phyloP scores from a whole-genome alignment of 2,888 invertebrate genomes.

The Agrilus cyanescens region DNA sequence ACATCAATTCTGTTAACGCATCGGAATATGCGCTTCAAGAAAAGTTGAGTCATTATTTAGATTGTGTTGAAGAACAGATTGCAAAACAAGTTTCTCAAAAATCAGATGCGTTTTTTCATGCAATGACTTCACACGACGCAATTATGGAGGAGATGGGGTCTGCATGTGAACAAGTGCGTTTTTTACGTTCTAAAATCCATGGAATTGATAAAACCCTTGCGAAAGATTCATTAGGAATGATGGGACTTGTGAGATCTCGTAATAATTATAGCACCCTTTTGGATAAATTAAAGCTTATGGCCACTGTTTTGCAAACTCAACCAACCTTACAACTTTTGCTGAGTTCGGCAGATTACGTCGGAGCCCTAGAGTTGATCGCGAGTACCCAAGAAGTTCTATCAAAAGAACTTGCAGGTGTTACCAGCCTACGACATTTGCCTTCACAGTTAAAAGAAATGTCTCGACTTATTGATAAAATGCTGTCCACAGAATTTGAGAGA shows the following conservation, averaged over 20 bases:
- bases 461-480: constrained; percentile 91
- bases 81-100: constrained; percentile 88
- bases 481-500: constrained; percentile 86
- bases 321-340: constrained; percentile 90
- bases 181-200: constrained; percentile 62
- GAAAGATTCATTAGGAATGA: constrained; percentile 64
- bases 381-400: constrained; percentile 90
- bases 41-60: constrained; percentile 85
- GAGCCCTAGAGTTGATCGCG: constrained; percentile 90
- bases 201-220: constrained; percentile 69
- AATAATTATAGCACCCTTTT: constrained; percentile 53
- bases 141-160: constrained; percentile 89
- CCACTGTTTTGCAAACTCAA: constrained; percentile 94
- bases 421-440: constrained; percentile 90
- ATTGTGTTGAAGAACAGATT: constrained; percentile 88
- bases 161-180: constrained; percentile 64
- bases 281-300: constrained; percentile 78
- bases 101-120: constrained; percentile 94
- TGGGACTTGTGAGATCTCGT: constrained; percentile 55
- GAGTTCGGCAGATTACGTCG: constrained; percentile 93
- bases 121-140: constrained; percentile 95
- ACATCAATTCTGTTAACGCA: constrained; percentile 29
- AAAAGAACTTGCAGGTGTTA: constrained; percentile 82
- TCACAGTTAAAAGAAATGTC: constrained; percentile 94
- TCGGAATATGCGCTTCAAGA: constrained; percentile 68